phyloP scores from a whole-genome alignment of 1,140 invertebrate species.

The Cotesia vestalis region DNA sequence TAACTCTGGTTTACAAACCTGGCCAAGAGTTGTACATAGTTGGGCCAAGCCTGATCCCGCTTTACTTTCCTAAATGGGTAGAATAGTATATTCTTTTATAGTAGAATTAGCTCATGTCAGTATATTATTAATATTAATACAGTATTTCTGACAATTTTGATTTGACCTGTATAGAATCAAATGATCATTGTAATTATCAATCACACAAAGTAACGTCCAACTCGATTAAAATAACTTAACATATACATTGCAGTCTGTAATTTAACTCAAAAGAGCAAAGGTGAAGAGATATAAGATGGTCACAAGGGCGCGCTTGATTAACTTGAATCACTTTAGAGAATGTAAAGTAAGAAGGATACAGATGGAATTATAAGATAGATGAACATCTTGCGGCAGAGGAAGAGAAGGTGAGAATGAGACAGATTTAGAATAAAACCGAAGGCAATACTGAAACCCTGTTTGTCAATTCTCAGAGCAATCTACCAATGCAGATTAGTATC shows the following conservation, averaged over 20 bases:
- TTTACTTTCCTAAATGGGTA: too few species aligned
- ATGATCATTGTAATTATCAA: too few species aligned
- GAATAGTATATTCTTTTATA: too few species aligned
- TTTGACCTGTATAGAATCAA: too few species aligned
- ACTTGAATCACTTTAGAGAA: conserved; percentile 35
- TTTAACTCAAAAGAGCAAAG: conserved; percentile 45
- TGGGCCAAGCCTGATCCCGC: too few species aligned
- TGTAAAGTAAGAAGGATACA: conserved; percentile 10
- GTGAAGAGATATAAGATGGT: conserved; percentile 38
- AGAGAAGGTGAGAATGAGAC: conserved; percentile 19
- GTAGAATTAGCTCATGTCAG: too few species aligned
- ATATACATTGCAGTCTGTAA: conserved; percentile 61
- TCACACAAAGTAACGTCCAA: too few species aligned
- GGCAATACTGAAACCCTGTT: conserved; percentile 28
- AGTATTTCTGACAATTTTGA: too few species aligned
- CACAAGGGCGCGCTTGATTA: conserved; percentile 22
- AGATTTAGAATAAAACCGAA: conserved; percentile 17
- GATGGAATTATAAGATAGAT: background rate
- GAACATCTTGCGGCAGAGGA: conserved; percentile 5
- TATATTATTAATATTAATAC: too few species aligned
- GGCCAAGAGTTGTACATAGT: too few species aligned
- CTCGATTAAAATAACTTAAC: conserved; percentile 62
- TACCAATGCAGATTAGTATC: conserved; percentile 62
- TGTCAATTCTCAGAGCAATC: conserved; percentile 66
- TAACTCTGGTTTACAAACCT: too few species aligned